Conservation (phyloP, 2,797 vertebrate genomes). For the Leptatherina wallacei region DNA sequence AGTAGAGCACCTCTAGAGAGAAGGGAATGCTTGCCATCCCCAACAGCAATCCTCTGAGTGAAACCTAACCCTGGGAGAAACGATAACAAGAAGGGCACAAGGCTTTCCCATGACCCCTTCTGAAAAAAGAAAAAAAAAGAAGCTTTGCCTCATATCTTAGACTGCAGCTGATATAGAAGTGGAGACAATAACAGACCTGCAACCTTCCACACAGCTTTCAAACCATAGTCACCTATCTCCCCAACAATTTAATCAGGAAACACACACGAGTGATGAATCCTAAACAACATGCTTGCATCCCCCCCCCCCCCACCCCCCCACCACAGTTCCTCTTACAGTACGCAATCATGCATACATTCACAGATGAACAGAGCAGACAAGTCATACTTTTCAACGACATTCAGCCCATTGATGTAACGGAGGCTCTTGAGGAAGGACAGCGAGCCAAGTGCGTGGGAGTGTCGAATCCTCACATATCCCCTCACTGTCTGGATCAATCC, state of each 20-base stretch:
- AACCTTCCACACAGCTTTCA: slow-evolving; percentile 13
- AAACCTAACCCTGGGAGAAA: slow-evolving; percentile 81
- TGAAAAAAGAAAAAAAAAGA: slow-evolving; percentile 61
- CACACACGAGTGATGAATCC: slow-evolving; percentile 29
- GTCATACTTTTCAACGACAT: slow-evolving; percentile 92
- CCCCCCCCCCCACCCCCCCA: slow-evolving; percentile 23
- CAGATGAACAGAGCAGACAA: slow-evolving; percentile 34
- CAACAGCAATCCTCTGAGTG: slow-evolving; percentile 73
- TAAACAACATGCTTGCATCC: slow-evolving; percentile 26
- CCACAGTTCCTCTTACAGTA: slow-evolving; percentile 10
- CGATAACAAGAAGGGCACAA: slow-evolving; percentile 70
- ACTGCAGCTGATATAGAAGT: slow-evolving; percentile 50
- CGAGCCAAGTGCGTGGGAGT: slow-evolving; percentile 94
- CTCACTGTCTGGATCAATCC: slow-evolving; percentile 96
- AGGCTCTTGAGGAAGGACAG: slow-evolving; percentile 97
- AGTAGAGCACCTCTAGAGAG: slow-evolving; percentile 67
- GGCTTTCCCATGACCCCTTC: slow-evolving; percentile 84
- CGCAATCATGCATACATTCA: slow-evolving; percentile 19
- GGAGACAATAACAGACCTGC: slow-evolving; percentile 23
- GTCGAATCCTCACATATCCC: slow-evolving; percentile 95
- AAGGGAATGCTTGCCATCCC: slow-evolving; percentile 71
- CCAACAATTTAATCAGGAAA: slow-evolving; percentile 20
- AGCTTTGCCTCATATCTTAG: slow-evolving; percentile 41
- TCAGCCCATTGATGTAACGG: slow-evolving; percentile 91
- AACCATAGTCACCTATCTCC: slow-evolving; percentile 21